phyloP scores from a whole-genome alignment of 1,140 invertebrate genomes.

The Acromyrmex echinatior region DNA sequence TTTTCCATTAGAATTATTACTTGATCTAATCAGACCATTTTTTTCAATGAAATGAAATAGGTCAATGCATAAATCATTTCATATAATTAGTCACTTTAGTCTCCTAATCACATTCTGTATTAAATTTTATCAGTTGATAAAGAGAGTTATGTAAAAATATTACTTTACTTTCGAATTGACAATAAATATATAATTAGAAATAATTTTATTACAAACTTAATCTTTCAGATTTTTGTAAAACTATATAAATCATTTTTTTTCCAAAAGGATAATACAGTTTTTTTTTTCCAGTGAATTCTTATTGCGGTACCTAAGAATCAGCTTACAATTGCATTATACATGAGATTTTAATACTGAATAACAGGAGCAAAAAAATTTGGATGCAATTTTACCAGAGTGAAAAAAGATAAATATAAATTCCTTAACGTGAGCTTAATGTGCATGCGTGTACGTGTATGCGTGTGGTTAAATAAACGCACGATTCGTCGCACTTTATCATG shows the following conservation, averaged over 20 bases:
- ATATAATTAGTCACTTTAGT: neutral
- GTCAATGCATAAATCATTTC: no score
- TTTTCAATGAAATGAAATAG: no score
- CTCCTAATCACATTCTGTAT: neutral
- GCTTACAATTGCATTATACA: no score
- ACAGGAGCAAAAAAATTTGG: no score
- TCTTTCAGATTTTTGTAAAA: neutral
- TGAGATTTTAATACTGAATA: no score
- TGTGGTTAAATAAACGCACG: neutral
- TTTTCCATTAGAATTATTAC: no score
- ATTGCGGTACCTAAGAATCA: no score
- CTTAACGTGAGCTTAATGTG: no score
- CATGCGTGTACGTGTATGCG: neutral
- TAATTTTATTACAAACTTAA: neutral
- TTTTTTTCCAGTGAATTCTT: no score
- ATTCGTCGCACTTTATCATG: conserved; percentile 1
- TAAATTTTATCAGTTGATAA: neutral
- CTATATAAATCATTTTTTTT: neutral
- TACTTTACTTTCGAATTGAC: neutral
- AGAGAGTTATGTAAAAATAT: neutral
- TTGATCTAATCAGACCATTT: no score
- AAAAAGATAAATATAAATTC: no score
- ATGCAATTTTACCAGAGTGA: no score
- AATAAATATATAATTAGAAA: neutral
- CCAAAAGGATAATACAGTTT: neutral